Conservation (phyloP, 2,888 invertebrate genomes). For the Cartodere bifasciata region DNA sequence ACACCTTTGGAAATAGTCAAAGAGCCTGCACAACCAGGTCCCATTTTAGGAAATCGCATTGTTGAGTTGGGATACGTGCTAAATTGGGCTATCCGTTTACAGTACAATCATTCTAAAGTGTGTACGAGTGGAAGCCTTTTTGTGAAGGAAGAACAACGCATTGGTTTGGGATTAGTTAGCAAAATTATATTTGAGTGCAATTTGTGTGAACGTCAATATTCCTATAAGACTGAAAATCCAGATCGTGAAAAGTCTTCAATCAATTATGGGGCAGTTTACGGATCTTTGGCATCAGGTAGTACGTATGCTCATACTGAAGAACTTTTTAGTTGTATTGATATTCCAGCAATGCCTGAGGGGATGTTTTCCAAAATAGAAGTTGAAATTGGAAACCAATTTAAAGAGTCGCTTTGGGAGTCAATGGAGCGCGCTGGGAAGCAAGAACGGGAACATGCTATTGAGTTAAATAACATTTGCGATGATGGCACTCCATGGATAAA, state of each 20-base stretch:
- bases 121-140: constrained; percentile 7
- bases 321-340: constrained; percentile 8
- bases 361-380: constrained; percentile 7
- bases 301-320: constrained; percentile 6
- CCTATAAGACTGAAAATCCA: constrained; percentile 5
- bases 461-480: constrained; percentile 9
- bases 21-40: background rate
- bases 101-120: constrained; percentile 9
- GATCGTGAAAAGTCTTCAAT: background rate
- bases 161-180: background rate
- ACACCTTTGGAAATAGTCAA: too few species aligned
- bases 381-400: constrained; percentile 7
- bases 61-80: constrained; percentile 10
- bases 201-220: background rate
- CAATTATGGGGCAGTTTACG: constrained; percentile 10
- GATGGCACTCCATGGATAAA: constrained; percentile 12
- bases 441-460: constrained; percentile 10
- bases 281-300: constrained; percentile 8
- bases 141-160: constrained; percentile 6
- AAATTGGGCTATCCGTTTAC: constrained; percentile 6
- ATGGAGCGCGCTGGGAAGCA: constrained; percentile 12
- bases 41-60: constrained; percentile 9
- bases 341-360: constrained; percentile 9
- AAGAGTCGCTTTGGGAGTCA: constrained; percentile 5
- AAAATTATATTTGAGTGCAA: constrained; percentile 1